Conservation (phyloP, 2,113 vertebrate species). For the Pelodiscus sinensis region DNA sequence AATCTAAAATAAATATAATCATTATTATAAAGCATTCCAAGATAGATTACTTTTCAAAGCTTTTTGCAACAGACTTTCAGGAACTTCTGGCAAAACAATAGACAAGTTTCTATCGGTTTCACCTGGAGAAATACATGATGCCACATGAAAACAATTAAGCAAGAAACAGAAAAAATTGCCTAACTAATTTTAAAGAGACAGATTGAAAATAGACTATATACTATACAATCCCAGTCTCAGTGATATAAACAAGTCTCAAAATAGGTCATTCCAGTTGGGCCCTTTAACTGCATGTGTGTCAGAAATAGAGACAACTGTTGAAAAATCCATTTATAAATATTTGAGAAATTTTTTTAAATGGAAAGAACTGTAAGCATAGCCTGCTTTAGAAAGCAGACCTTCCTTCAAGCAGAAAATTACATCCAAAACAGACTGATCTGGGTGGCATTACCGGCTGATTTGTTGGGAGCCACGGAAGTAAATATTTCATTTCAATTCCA, state of each 20-base stretch:
- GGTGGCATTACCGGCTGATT: fast-evolving
- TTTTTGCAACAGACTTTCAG: not conserved
- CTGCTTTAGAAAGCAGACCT: not conserved
- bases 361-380: not conserved
- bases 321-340: not conserved
- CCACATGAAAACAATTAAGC: fast-evolving
- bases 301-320: not conserved
- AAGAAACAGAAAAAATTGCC: not conserved
- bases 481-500: fast-evolving
- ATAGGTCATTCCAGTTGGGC: fast-evolving
- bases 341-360: not conserved
- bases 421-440: fast-evolving
- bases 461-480: fast-evolving
- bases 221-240: not conserved
- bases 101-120: not conserved
- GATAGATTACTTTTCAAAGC: fast-evolving
- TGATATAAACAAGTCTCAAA: fast-evolving
- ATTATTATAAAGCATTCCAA: not conserved
- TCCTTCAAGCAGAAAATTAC: not conserved
- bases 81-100: not conserved
- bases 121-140: not conserved
- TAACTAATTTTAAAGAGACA: not conserved
- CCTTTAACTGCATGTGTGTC: not conserved
- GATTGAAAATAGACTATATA: fast-evolving
- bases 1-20: not conserved